Percentiles rank a stretch among this genome's conserved stretches.
Conservation (phyloP, 1,140 invertebrate species). For the Drosophila sp. region DNA sequence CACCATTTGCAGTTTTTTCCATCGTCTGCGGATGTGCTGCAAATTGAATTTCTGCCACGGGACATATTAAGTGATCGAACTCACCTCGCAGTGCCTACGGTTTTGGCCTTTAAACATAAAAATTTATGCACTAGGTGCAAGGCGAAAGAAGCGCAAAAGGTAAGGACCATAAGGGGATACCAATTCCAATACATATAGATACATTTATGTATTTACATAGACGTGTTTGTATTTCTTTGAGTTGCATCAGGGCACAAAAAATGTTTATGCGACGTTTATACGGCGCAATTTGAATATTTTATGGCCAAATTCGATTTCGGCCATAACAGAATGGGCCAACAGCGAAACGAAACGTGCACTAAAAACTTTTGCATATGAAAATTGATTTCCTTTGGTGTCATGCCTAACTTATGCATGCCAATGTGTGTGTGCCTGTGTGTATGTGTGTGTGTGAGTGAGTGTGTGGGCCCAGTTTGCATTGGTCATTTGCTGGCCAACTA, state of each 20-base stretch:
- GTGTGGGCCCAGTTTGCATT: slow-evolving; percentile 61
- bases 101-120: slow-evolving; percentile 80
- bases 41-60: slow-evolving; percentile 84
- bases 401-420: slow-evolving; percentile 47
- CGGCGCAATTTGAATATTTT: slow-evolving; percentile 81
- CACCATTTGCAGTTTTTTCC: slow-evolving; percentile 50
- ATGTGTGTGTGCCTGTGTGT: slow-evolving; percentile 24
- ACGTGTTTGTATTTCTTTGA: slow-evolving; percentile 26
- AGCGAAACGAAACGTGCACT: slow-evolving; percentile 60
- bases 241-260: slow-evolving; percentile 52
- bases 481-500: slow-evolving; percentile 64
- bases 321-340: slow-evolving; percentile 3
- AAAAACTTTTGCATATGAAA: slow-evolving; percentile 82
- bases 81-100: slow-evolving; percentile 55
- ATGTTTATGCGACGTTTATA: slow-evolving; percentile 82
- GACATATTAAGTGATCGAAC: slow-evolving; percentile 75
- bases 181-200: neutral
- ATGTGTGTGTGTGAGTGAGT: slow-evolving; percentile 36
- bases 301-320: slow-evolving; percentile 76
- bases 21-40: slow-evolving; percentile 69
- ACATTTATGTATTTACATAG: neutral
- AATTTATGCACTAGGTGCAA: slow-evolving; percentile 70
- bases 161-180: slow-evolving; percentile 11
- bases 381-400: slow-evolving; percentile 78
- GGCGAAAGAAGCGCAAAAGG: slow-evolving; percentile 30